Conservation (phyloP, 2,113 vertebrate genomes). For the Aldabrachelys gigantea region DNA sequence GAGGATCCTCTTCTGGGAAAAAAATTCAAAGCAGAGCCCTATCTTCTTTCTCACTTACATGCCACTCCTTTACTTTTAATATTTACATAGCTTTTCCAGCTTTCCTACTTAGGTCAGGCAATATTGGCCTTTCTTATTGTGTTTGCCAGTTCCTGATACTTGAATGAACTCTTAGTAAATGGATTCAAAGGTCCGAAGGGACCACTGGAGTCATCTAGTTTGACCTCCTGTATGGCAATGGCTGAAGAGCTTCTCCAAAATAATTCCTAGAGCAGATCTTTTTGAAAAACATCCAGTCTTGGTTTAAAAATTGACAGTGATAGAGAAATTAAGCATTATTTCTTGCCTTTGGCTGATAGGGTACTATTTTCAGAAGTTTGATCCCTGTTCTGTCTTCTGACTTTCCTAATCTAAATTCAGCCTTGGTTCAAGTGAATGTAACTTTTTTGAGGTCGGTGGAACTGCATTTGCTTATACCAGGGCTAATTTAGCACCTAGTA, state of each 20-base stretch:
- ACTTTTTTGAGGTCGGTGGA: background rate
- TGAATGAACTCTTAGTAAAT: background rate
- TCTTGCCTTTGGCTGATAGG: background rate
- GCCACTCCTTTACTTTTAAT: background rate
- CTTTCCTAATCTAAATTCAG: background rate
- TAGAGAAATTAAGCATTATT: background rate
- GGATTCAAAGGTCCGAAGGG: background rate
- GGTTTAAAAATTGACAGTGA: background rate
- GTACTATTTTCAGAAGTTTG: background rate
- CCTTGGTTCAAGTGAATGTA: background rate
- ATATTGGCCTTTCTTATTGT: background rate
- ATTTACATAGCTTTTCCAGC: background rate
- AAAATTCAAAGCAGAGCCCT: background rate
- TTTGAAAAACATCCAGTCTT: background rate
- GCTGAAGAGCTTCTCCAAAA: background rate
- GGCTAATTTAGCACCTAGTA: background rate
- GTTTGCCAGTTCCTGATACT: background rate
- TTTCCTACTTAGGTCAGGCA: background rate
- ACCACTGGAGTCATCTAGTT: background rate
- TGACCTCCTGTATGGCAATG: background rate
- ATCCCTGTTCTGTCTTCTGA: conserved; percentile 6
- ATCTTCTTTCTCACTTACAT: background rate
- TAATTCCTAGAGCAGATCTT: background rate
- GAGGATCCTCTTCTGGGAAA: background rate
- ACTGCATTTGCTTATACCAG: fast-evolving